These are phyloP conservation scores for Protosalanx chinensis DNA, from an alignment of 2,797 vertebrate genomes.

Conservation along the genomic window DNA sequence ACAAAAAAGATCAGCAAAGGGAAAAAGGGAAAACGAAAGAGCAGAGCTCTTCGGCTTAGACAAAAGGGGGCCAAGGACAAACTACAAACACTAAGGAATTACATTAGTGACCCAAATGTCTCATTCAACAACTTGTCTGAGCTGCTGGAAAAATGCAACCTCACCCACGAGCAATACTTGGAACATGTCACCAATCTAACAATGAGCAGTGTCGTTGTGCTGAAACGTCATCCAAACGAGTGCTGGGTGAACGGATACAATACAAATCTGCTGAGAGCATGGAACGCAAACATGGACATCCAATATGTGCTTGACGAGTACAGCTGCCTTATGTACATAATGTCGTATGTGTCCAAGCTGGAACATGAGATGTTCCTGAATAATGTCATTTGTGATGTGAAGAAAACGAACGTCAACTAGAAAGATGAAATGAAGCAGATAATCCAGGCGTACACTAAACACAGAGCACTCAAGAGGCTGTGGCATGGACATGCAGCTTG, in stretches of 20 bases:
- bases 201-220: neutral
- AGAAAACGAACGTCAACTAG: too few species aligned
- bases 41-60: too few species aligned
- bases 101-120: too few species aligned
- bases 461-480: constrained; percentile 1
- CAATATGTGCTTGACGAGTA: constrained; percentile 26
- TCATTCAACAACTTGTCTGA: too few species aligned
- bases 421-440: constrained; percentile 28
- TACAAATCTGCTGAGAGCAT: neutral
- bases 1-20: too few species aligned
- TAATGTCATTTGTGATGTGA: too few species aligned
- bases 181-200: too few species aligned
- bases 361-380: constrained; percentile 37
- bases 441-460: constrained; percentile 19
- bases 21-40: too few species aligned
- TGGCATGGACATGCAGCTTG: neutral
- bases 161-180: too few species aligned
- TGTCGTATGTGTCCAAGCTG: constrained; percentile 35
- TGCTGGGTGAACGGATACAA: constrained; percentile 7
- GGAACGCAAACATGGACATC: constrained; percentile 22
- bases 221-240: constrained; percentile 1
- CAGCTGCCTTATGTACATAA: constrained; percentile 34
- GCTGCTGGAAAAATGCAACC: too few species aligned
- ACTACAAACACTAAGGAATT: too few species aligned
- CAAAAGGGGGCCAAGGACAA: too few species aligned